Conservation (phyloP, 1,140 invertebrate genomes). For the Zaprionus kolodkinae region DNA sequence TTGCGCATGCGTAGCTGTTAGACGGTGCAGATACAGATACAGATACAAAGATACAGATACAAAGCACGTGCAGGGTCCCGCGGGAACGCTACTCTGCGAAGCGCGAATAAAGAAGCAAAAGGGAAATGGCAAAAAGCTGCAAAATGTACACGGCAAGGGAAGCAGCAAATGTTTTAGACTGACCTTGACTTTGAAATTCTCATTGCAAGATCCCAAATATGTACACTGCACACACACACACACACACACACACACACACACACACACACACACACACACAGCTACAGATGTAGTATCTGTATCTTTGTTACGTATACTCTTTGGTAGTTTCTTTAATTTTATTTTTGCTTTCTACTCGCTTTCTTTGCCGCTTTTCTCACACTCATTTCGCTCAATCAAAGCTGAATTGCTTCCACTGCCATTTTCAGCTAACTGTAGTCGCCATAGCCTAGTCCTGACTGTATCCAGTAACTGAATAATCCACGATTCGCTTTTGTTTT, state of each 20-base stretch:
- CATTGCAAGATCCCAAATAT: constrained; percentile 68
- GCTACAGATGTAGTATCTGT: constrained; percentile 24
- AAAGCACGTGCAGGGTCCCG: constrained; percentile 63
- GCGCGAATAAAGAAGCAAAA: constrained; percentile 30
- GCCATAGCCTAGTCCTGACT: constrained; percentile 15
- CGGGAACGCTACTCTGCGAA: constrained; percentile 35
- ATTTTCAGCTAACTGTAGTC: constrained; percentile 10
- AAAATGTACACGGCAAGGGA: constrained; percentile 26
- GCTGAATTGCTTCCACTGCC: neutral
- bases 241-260: constrained; percentile 7
- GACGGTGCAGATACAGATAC: constrained; percentile 45
- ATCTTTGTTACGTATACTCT: constrained; percentile 12
- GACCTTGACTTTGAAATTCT: constrained; percentile 80
- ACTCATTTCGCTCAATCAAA: neutral
- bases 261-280: constrained; percentile 6
- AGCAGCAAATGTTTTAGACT: constrained; percentile 63
- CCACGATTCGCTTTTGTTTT: constrained; percentile 28
- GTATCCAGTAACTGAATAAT: constrained; percentile 18
- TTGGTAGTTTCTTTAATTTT: constrained; percentile 18
- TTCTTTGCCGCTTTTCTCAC: neutral
- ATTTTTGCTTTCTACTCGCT: constrained; percentile 2
- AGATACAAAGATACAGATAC: constrained; percentile 18
- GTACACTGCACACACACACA: constrained; percentile 29
- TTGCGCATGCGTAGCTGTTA: constrained; percentile 73
- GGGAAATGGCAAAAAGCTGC: constrained; percentile 26